These are phyloP conservation scores for Caenorhabditis becei DNA, from an alignment of 2,888 invertebrate genomes.

Conservation along the genomic window DNA sequence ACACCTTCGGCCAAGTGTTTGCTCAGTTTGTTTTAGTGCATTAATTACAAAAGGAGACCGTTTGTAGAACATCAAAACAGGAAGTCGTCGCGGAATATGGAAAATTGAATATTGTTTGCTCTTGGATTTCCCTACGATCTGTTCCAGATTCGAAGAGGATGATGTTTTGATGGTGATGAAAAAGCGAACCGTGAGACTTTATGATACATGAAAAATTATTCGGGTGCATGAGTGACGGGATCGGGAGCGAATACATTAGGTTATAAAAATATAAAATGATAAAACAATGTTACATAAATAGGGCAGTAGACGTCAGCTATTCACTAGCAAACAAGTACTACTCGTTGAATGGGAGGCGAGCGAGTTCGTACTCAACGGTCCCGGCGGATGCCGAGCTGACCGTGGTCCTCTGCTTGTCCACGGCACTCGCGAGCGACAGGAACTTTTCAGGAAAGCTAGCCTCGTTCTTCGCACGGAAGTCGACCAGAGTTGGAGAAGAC, in stretches of 20 bases:
- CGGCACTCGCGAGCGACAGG: slow-evolving; percentile 25
- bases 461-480: slow-evolving; percentile 42
- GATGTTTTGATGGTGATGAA: no score
- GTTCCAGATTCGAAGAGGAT: neutral
- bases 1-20: slow-evolving; percentile 40
- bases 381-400: slow-evolving; percentile 25
- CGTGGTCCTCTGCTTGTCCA: slow-evolving; percentile 42
- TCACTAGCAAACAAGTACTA: neutral
- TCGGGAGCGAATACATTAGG: slow-evolving; percentile 19
- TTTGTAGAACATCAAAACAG: slow-evolving; percentile 38
- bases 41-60: slow-evolving; percentile 53
- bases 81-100: slow-evolving; percentile 23
- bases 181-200: slow-evolving; percentile 3
- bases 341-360: neutral
- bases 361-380: slow-evolving; percentile 33
- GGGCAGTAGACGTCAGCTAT: neutral
- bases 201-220: slow-evolving; percentile 18
- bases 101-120: slow-evolving; percentile 10
- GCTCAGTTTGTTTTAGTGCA: slow-evolving; percentile 55
- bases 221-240: neutral
- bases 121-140: neutral
- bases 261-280: no score
- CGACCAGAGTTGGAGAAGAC: slow-evolving; percentile 29
- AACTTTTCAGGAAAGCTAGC: neutral
- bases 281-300: slow-evolving; percentile 7